These are phyloP conservation scores for Choristoneura fumiferana DNA, from an alignment of 1,140 invertebrate species.

Conservation along the genomic window DNA sequence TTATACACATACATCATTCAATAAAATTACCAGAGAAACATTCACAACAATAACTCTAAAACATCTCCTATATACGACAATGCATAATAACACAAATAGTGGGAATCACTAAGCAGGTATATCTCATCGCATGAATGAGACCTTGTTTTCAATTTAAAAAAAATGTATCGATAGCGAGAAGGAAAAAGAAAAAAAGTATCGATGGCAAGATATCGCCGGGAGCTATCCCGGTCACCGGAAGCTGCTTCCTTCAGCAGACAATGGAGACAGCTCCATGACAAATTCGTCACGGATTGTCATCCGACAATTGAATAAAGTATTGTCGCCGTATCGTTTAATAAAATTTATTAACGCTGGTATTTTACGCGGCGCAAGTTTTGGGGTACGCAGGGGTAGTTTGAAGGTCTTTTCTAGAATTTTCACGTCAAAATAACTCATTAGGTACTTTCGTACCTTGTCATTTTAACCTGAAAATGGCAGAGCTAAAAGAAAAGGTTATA, in stretches of 20 bases:
- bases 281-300: constrained; percentile 67
- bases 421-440: no score
- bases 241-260: constrained; percentile 67
- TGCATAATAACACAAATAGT: background rate
- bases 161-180: constrained; percentile 42
- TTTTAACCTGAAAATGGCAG: no score
- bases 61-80: no score
- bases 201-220: constrained; percentile 64
- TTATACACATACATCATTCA: no score
- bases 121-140: constrained; percentile 26
- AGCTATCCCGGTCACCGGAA: constrained; percentile 59
- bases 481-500: no score
- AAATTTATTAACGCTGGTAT: constrained; percentile 70
- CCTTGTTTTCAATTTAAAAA: constrained; percentile 44
- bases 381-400: background rate
- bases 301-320: constrained; percentile 51
- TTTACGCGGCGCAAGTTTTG: constrained; percentile 31
- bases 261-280: constrained; percentile 62
- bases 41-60: no score
- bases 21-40: no score
- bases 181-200: constrained; percentile 27
- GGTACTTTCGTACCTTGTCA: no score
- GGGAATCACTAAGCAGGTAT: background rate
- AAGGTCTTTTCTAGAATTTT: no score
- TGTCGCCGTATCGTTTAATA: constrained; percentile 59